Percentiles rank a stretch among this genome's conserved stretches.
Evolutionary conservation across 2,113 vertebrate genomes (phyloP).

Genomic region (Mesoclemmys tuberculata): DNA sequence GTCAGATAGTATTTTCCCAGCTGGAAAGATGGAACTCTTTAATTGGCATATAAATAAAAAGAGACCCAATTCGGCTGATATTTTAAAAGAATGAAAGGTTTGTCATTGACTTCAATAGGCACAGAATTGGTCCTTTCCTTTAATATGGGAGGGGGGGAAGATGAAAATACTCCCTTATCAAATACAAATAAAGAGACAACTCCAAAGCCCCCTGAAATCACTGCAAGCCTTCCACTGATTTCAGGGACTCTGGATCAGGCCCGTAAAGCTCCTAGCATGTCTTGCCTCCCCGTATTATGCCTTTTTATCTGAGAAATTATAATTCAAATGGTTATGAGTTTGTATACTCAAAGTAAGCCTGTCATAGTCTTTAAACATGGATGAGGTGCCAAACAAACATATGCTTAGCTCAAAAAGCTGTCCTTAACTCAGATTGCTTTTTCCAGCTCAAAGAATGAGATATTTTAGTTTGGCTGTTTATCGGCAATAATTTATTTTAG

Average conservation of each 20-base stretch:
- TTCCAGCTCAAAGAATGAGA: neutral
- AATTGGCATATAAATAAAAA: conserved; percentile 56
- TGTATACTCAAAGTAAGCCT: neutral
- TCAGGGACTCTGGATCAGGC: neutral
- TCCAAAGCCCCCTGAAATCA: neutral
- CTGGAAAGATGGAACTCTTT: conserved; percentile 43
- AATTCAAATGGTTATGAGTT: neutral
- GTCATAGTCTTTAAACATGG: neutral
- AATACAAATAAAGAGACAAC: neutral
- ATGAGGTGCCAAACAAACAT: neutral
- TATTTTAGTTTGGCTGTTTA: neutral
- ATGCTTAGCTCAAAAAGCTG: neutral
- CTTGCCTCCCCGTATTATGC: neutral
- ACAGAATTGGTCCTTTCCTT: neutral
- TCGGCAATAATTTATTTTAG: neutral
- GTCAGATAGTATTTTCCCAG: conserved; percentile 63
- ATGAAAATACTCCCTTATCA: neutral
- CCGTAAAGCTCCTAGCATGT: neutral
- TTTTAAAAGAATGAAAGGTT: neutral
- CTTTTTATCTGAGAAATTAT: neutral
- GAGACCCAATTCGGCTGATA: neutral
- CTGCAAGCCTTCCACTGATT: neutral
- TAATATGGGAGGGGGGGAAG: neutral
- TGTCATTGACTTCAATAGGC: neutral
- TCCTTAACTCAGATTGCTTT: neutral